Evolutionary conservation across 2,888 invertebrate species (phyloP).

Genomic region (Diarsia mendica): DNA sequence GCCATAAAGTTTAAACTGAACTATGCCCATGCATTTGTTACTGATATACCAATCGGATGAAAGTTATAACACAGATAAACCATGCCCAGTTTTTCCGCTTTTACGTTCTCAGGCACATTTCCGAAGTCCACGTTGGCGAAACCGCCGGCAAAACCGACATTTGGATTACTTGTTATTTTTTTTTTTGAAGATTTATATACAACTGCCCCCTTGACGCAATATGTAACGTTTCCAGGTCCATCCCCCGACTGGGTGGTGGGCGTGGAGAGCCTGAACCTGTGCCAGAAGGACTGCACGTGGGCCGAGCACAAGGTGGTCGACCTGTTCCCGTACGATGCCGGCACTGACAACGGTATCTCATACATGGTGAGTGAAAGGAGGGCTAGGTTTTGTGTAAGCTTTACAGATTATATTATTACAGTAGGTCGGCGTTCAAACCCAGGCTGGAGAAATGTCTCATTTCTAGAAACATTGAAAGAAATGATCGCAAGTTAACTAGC

Average conservation of each 20-base stretch:
- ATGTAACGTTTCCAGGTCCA: slow-evolving; percentile 91
- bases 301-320: slow-evolving; percentile 95
- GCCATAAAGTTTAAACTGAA: too few relatives aligned
- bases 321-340: slow-evolving; percentile 98
- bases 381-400: background rate
- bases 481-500: background rate
- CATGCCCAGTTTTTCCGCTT: background rate
- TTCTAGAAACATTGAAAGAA: background rate
- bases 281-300: slow-evolving; percentile 97
- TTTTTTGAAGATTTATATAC: too few relatives aligned
- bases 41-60: background rate
- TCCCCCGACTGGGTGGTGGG: slow-evolving; percentile 99
- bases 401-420: background rate
- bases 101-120: background rate
- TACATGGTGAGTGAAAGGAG: slow-evolving; percentile 93
- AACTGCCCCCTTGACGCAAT: background rate
- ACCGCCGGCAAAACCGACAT: background rate
- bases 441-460: background rate
- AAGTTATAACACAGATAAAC: background rate
- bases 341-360: slow-evolving; percentile 97
- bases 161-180: background rate
- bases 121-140: background rate
- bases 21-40: too few relatives aligned
- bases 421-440: background rate
- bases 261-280: slow-evolving; percentile 96